Base-by-base conservation (phyloP, 2,888 invertebrate genomes). In the Drosophila kuntzei region DNA sequence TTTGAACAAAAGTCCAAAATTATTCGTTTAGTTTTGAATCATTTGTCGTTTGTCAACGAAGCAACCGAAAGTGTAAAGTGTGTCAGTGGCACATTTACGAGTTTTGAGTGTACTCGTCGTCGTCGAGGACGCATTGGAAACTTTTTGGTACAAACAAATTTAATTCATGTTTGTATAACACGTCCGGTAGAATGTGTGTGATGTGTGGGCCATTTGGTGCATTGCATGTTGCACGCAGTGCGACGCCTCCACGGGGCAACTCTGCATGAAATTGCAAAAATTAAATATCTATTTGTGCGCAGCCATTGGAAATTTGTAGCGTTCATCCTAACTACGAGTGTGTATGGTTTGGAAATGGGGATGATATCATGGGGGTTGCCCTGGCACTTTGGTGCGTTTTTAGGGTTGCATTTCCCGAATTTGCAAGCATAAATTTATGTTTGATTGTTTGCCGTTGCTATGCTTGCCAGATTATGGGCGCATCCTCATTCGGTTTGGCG, bases 241-340 rank as follows among this genome's bases (percentile, higher is more conserved):
- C n/a, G 57, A 37, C 47, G 71, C 53, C 68, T 61, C 75, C 12
- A 47, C 41, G 76, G 75, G 77, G 57, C 32, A 76, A 47, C 65
- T 75, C 62, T 63, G 61, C 65, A 67, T 73, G 67, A 70, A 75
- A 83, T 70, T 68, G 60, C 64, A 65, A 79, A 83, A 83, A 83
- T 83, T 83, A 86, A 80, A 86, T 83, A 80, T 83, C 80, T 79
- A 83, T 86, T 86, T 86, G 83, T 64, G 47, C 39, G 29, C 44
- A 49, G 39, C 53, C 68, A 67, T 51, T 64, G 75, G 77, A 68
- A 75, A 64, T 72, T 65, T 43, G 37, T n/a, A 50, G 70, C 44
- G 63, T 62, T 70, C 70, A 55, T 71, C 58, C 20, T 50, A 60
- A 53, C 61, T 37, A 20, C 11, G 32, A 9, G 34, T 34, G 39